Base-by-base conservation (phyloP, 2,113 vertebrate genomes). In the Triplophysa rosa region DNA sequence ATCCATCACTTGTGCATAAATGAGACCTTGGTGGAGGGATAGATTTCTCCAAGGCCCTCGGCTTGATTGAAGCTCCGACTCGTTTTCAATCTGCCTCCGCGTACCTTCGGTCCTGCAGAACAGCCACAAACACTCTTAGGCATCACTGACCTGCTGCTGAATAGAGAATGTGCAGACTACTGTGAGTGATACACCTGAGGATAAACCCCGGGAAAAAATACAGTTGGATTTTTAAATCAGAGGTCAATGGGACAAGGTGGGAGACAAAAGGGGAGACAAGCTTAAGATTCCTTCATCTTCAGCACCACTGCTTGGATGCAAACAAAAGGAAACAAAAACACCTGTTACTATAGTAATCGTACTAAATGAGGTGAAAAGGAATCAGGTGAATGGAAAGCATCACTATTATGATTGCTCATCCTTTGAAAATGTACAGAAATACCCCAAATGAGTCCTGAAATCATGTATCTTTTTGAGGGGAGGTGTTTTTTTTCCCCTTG, bases 1-100 rank as follows among this genome's bases (percentile, higher is more conserved):
- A 86, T 72, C 16, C 47, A 90, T 85, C 1, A 71, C 81, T 90
- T 86, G 1, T 83, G 87, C 86, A 87, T 85, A 88, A 84, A 65
- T 79, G 84, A 93, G 87, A 82, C 24, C 40, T 74, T 56, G 64
- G 71, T 66, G 61, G 69, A 59, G 68, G 45, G 33, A 58, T 65
- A 67, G 70, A 80, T 72, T 76, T 76, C 73, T 76, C 61, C 73
- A 76, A 76, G 73, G 73, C 73, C 73, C 47, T 76, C 42, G 21
- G 73, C 62, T 76, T 76, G 73, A 76, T 76, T 76, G 73, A 76
- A 76, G 45, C 70, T 74, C 26, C 1, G 17, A 42, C 70, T 65
- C 67, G 23, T 67, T 73, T 66, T 58, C 79, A 80, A 73, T 80
- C 78, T 80, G 59, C 68, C 61, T 52, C 23, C 67, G 70, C 54